Evolutionary conservation across 1,140 invertebrate species (phyloP).

Genomic region (Orchestia grillus): DNA sequence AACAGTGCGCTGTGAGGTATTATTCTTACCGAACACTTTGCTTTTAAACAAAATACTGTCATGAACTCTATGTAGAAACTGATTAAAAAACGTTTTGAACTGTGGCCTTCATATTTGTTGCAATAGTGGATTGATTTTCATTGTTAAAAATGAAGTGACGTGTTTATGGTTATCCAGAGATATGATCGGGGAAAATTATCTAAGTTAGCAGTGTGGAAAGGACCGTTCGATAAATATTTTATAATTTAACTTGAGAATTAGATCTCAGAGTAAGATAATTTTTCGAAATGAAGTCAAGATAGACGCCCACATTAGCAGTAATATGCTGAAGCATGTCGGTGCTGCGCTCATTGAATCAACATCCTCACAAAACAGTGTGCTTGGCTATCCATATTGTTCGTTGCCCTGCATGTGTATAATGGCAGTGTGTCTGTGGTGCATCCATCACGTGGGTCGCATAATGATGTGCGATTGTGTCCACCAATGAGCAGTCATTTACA

Average conservation of each 20-base stretch:
- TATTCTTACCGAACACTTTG: neutral
- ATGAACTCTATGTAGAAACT: neutral
- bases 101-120: too few species aligned
- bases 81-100: too few species aligned
- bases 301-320: neutral
- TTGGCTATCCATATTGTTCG: slow-evolving; percentile 12
- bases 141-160: neutral
- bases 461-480: slow-evolving; percentile 46
- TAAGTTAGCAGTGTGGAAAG: neutral
- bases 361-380: neutral
- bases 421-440: slow-evolving; percentile 32
- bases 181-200: neutral
- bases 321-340: neutral
- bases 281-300: neutral
- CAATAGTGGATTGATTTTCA: neutral
- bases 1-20: neutral
- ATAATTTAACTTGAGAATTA: neutral
- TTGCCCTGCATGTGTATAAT: neutral
- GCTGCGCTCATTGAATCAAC: neutral
- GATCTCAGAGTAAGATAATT: neutral
- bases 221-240: neutral
- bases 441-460: slow-evolving; percentile 27
- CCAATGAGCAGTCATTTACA: slow-evolving; percentile 43
- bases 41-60: neutral
- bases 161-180: neutral